Base-by-base conservation (phyloP, 2,888 invertebrate species). In the Pilophorus perplexus region DNA sequence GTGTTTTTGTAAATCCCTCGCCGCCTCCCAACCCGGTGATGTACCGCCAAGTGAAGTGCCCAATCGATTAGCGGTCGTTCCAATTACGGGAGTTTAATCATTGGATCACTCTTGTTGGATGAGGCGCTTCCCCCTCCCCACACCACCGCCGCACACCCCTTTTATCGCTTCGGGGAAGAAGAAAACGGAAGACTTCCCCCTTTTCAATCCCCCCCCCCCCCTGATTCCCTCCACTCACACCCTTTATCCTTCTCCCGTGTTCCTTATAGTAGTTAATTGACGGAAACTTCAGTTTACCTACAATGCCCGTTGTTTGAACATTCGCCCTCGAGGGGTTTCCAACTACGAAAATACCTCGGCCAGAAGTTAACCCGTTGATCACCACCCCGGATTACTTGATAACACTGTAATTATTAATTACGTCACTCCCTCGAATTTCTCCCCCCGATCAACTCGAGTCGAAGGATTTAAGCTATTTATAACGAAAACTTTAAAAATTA, bases 61-160 rank as follows among this genome's bases (percentile, higher is more conserved):
- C 54, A 65, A 65, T 65, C 64, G 64, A 65, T 65, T 65, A 54
- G 64, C 64, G 54, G 42, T 54, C 42, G 54, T 65, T 44, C 64
- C 52, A 65, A 54, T 65, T 54, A 52, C 54, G n/a, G 40, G 54
- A 54, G 64, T 48, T 65, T 65, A 65, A 65, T 65, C 64, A 54
- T 54, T 54, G 64, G 64, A 65, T 65, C 54, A 52, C 54, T 40
- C 64, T 46, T 46, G 38, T 62, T 48, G 62, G 48, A 62, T 22
- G 59, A 18, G 52, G n/a, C n/a, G n/a, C n/a, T n/a, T n/a, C 46
- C 12, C 12, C 46, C 20, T 22, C 12, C 46, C 3, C 23, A 20
- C n/a, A 25, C 25, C 50, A 27, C 14, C 16, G 10, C 23, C 22
- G 18, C 3, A 18, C 5, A 4, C 27, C n/a, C 50, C 5, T 16